A percentile compares a stretch with the other conserved stretches of the same genome.
phyloP scores from a whole-genome alignment of 2,888 invertebrate genomes.

The Melolontha melolontha region DNA sequence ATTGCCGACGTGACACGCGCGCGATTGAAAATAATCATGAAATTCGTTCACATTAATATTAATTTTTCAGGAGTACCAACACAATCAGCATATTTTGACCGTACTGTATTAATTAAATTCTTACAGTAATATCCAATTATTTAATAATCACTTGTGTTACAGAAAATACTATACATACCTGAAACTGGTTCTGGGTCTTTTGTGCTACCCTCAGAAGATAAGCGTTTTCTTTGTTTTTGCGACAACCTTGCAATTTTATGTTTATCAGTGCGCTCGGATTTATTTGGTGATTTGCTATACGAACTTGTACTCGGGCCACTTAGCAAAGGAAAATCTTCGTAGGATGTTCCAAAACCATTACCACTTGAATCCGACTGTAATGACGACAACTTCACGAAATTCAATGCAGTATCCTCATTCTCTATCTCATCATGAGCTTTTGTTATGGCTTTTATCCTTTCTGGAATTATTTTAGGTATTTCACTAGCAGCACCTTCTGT shows the following conservation, averaged over 20 bases:
- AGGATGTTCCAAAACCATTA: conserved; percentile 54
- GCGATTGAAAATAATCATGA: no score
- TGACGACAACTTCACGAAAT: conserved; percentile 50
- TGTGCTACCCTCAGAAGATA: conserved; percentile 67
- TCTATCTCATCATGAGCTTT: conserved; percentile 54
- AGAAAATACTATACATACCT: no score
- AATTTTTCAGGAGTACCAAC: no score
- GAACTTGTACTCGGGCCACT: conserved; percentile 50
- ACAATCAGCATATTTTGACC: no score
- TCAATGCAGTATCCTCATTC: conserved; percentile 48
- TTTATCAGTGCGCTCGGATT: conserved; percentile 56
- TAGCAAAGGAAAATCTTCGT: conserved; percentile 63
- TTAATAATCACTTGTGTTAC: no score
- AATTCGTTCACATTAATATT: no score
- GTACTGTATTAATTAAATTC: no score
- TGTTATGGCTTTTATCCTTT: conserved; percentile 56
- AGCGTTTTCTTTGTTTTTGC: conserved; percentile 74
- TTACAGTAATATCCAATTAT: no score
- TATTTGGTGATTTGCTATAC: conserved; percentile 51
- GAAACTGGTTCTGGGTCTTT: conserved; percentile 45
- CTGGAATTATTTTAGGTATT: conserved; percentile 23
- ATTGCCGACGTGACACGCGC: no score
- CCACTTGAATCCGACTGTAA: conserved; percentile 44
- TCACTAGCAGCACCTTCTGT: conserved; percentile 15
- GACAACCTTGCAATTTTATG: conserved; percentile 68